phyloP scores from a whole-genome alignment of 2,797 vertebrate genomes.

The Arrhamphus sclerolepis region DNA sequence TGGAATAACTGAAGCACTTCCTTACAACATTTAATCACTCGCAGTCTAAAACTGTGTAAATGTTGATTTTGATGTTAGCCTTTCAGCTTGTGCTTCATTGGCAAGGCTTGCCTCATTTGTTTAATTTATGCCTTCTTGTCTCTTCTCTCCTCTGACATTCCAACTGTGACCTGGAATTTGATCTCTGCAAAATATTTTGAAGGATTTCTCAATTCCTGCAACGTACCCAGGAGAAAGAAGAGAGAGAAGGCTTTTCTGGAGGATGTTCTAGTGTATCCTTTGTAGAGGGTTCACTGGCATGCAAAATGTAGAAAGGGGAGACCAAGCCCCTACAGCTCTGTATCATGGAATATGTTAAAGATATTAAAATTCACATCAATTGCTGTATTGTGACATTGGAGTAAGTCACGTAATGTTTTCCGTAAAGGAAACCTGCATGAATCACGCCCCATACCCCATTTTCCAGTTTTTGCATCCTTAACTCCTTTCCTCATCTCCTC shows the following conservation, averaged over 20 bases:
- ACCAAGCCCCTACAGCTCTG: no score
- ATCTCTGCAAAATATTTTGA: neutral
- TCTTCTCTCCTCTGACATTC: neutral
- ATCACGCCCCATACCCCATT: no score
- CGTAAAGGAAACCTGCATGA: no score
- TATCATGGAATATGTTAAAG: no score
- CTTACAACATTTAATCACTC: constrained; percentile 12
- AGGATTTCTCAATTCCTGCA: neutral
- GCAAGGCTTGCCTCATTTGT: neutral
- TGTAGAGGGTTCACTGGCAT: neutral
- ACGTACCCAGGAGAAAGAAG: no score
- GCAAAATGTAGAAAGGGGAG: neutral
- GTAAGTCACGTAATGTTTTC: no score
- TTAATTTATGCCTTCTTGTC: neutral
- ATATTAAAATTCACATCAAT: no score
- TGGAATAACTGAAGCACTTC: constrained; percentile 8
- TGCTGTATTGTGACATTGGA: no score
- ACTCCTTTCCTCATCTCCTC: no score
- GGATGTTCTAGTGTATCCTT: neutral
- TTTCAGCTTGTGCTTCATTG: constrained; percentile 7
- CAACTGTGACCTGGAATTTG: neutral
- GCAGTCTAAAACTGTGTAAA: constrained; percentile 3
- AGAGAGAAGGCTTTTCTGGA: neutral
- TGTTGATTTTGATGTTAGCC: neutral
- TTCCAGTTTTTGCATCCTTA: no score